Base-by-base conservation (phyloP, 2,797 vertebrate species). In the Alcedo quadribrachys region DNA sequence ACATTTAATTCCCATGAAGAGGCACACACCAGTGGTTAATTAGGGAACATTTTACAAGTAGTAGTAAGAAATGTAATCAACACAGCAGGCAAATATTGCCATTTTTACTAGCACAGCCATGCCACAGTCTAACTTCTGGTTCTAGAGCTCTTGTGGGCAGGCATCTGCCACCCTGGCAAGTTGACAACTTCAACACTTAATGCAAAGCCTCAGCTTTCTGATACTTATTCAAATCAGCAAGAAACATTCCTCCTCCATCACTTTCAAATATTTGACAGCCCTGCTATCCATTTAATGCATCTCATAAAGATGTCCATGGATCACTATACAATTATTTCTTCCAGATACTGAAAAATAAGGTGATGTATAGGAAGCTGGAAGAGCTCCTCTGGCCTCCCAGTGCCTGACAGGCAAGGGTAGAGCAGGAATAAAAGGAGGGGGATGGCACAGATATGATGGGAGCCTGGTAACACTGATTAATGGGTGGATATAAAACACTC, bases 201-300 rank as follows among this genome's bases (percentile, higher is more conserved):
- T 60, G 66, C 58, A 81, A 80, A 80, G 85, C 58, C 13, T 19
- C 85, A 89, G 50, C 35, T 69, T 81, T 62, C 51, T 79, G 69
- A 89, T 32, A 58, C 46, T 89, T 87, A 94, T 19, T 94, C 74
- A 70, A 75, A 87, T 46, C 76, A 70, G 60, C 76, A 93, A 89
- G 76, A 85, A 94, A 79, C 60, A 75, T 68, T 89, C 54, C 54
- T 90, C 81, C 69, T 58, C 40, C 68, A 76, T 85, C 30, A 55
- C 32, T 89, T 90, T 62, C 58, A 69, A 74, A 68, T 40, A 87
- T 73, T 71, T 87, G 89, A 83, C 89, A 95, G 79, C 58, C 43
- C 92, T 63, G 54, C 12, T 50, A 93, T 85, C 63, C 84, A 87
- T 87, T 93, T 94, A 95, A 89, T 35, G 46, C 42, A 75, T 66